These are phyloP conservation scores for Drosophila engyochracea DNA, from an alignment of 2,888 invertebrate genomes.

Conservation along the genomic window DNA sequence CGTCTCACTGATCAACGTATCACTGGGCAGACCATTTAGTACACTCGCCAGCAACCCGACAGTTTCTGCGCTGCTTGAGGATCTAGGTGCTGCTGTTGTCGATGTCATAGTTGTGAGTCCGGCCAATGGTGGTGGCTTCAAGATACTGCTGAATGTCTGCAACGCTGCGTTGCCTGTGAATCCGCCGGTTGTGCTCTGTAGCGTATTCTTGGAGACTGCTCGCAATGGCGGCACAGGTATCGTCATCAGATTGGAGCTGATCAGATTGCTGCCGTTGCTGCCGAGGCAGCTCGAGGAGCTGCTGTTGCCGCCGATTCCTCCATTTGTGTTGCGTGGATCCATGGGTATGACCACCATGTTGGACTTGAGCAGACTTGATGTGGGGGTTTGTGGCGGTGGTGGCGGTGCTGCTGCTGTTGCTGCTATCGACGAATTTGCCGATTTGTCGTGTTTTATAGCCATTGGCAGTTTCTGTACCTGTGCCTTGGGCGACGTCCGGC, in stretches of 20 bases:
- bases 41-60: constrained; percentile 51
- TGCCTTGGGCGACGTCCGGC: constrained; percentile 11
- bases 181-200: constrained; percentile 40
- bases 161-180: constrained; percentile 24
- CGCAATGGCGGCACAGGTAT: constrained; percentile 82
- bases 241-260: constrained; percentile 51
- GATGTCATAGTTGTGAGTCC: constrained; percentile 56
- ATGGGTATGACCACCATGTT: constrained; percentile 85
- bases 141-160: constrained; percentile 10
- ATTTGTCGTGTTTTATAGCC: constrained; percentile 51
- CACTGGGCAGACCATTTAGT: constrained; percentile 57
- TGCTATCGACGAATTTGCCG: constrained; percentile 12
- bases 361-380: constrained; percentile 70
- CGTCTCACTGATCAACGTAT: constrained; percentile 46
- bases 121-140: constrained; percentile 79
- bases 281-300: constrained; percentile 26
- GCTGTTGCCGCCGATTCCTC: constrained; percentile 23
- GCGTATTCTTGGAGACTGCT: constrained; percentile 79
- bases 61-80: constrained; percentile 23
- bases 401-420: constrained; percentile 38
- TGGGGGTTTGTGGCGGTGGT: constrained; percentile 18
- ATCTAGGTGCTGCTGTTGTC: constrained; percentile 1
- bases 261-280: constrained; percentile 50
- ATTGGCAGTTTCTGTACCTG: constrained; percentile 25
- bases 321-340: constrained; percentile 59